phyloP scores from a whole-genome alignment of 2,113 vertebrate genomes.

The Melanotaenia duboulayi region DNA sequence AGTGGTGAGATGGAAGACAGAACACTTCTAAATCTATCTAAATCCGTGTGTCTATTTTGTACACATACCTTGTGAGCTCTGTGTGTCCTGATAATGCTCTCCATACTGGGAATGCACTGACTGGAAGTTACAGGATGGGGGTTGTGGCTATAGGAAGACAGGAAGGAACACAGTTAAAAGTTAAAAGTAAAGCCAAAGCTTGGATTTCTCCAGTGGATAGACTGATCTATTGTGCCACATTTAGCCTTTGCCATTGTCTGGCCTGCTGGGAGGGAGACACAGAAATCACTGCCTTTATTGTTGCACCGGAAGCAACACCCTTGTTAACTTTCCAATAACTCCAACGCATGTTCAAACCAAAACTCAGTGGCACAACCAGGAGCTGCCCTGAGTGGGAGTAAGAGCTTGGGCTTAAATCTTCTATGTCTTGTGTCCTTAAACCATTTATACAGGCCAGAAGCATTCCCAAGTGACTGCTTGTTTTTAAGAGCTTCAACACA shows the following conservation, averaged over 20 bases:
- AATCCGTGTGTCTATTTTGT: slow-evolving; percentile 5
- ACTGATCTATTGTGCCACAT: slow-evolving; percentile 73
- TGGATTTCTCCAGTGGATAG: slow-evolving; percentile 31
- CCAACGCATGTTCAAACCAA: slow-evolving; percentile 43
- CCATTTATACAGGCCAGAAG: slow-evolving; percentile 18
- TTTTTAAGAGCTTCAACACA: slow-evolving; percentile 5
- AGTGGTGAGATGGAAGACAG: slow-evolving; percentile 12
- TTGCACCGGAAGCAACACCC: slow-evolving; percentile 72
- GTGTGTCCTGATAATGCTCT: slow-evolving; percentile 93
- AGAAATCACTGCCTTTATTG: slow-evolving; percentile 76
- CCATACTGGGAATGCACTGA: slow-evolving; percentile 91
- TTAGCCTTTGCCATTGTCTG: slow-evolving; percentile 77
- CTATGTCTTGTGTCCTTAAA: slow-evolving; percentile 11
- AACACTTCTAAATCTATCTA: slow-evolving; percentile 6
- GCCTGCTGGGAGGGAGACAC: slow-evolving; percentile 60
- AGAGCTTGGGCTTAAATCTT: slow-evolving; percentile 14
- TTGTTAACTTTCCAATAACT: slow-evolving; percentile 70
- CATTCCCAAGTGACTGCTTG: slow-evolving; percentile 12
- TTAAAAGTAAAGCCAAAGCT: background rate
- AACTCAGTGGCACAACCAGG: slow-evolving; percentile 52
- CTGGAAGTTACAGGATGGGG: slow-evolving; percentile 92
- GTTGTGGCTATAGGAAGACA: slow-evolving; percentile 86
- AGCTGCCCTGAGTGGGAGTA: slow-evolving; percentile 40
- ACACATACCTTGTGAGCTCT: slow-evolving; percentile 90
- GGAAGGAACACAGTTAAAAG: slow-evolving; percentile 32